phyloP scores from a whole-genome alignment of 1,140 invertebrate species.

The Wiebesia pumilae region DNA sequence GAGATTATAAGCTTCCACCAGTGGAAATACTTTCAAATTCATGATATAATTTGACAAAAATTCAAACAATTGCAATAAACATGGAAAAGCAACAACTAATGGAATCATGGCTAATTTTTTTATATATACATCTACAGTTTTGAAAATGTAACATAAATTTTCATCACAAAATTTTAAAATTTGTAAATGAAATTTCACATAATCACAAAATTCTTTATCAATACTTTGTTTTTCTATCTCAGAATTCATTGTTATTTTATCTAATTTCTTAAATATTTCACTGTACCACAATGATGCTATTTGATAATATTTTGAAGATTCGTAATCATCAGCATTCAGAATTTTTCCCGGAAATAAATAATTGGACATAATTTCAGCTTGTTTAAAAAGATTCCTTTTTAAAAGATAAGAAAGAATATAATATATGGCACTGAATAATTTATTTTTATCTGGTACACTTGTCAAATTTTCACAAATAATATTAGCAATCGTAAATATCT shows the following conservation, averaged over 20 bases:
- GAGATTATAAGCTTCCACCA: constrained; percentile 22
- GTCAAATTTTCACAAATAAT: constrained; percentile 56
- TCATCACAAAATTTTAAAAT: constrained; percentile 43
- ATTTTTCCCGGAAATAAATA: constrained; percentile 53
- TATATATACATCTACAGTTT: constrained; percentile 22
- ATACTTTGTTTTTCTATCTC: constrained; percentile 1
- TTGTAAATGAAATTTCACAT: constrained; percentile 35
- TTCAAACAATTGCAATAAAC: constrained; percentile 11
- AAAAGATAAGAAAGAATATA: constrained; percentile 60
- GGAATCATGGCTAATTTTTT: constrained; percentile 29
- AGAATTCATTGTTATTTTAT: not conserved
- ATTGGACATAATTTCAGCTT: constrained; percentile 58
- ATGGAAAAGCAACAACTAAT: not conserved
- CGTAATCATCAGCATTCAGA: constrained; percentile 30
- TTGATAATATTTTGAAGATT: constrained; percentile 40
- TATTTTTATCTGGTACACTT: constrained; percentile 54
- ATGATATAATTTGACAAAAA: constrained; percentile 22
- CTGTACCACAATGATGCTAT: constrained; percentile 40
- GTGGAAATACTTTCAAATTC: constrained; percentile 29
- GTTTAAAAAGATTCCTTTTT: constrained; percentile 53
- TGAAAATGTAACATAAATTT: constrained; percentile 4
- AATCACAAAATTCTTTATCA: constrained; percentile 3
- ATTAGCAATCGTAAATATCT: constrained; percentile 54
- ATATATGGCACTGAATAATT: constrained; percentile 59
- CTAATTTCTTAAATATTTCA: constrained; percentile 44